Evolutionary conservation across 2,888 invertebrate species (phyloP), one percentile per base, ranked within the genome.

Genomic region (Chrysodeixis includens): DNA sequence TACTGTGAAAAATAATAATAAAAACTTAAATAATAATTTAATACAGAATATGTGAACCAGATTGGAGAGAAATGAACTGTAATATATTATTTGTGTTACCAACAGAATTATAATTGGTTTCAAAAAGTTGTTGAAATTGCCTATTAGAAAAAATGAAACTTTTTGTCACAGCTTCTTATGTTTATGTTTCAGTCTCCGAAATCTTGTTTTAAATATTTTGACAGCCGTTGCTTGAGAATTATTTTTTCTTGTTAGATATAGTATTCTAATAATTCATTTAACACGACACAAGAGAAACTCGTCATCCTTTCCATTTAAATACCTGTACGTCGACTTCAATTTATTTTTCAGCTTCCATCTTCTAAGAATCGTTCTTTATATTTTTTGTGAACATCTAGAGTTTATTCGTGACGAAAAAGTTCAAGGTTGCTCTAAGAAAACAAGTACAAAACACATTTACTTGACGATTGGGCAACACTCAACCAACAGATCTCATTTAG

Each of bases 401-500:
- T 40, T 40, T n/a, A n/a, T 40, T 40, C 40, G 40, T 40, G 40
- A 40, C 40, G 40, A 40, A 40, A n/a, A 40, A 40, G 40, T 40
- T 40, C 40, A 40, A 40, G 40, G 40, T 40, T 40, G n/a, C n/a
- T 14, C 14, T n/a, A 40, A 40, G 40, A 40, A 49, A 49, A 49
- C 10, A 20, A 20, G 46, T 10, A 49, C 46, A 49, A 49, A 49
- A 49, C 26, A 46, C 26, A n/a, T 20, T 30, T 12, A 10, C 16
- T n/a, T 44, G 7, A 30, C 49, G 22, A 49, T 46, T 46, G 22
- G 49, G 54, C 63, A n/a, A 56, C 63, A 76, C 70, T 75, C 63
- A 46, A 61, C 8, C 44, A 30, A 70, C 44, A 60, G 66, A 79
- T 76, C 63, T 64, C 59, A 79, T 76, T 76, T 61, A 52, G 63